Conservation (phyloP, 2,888 invertebrate species). For the Melinopterus prodromus region DNA sequence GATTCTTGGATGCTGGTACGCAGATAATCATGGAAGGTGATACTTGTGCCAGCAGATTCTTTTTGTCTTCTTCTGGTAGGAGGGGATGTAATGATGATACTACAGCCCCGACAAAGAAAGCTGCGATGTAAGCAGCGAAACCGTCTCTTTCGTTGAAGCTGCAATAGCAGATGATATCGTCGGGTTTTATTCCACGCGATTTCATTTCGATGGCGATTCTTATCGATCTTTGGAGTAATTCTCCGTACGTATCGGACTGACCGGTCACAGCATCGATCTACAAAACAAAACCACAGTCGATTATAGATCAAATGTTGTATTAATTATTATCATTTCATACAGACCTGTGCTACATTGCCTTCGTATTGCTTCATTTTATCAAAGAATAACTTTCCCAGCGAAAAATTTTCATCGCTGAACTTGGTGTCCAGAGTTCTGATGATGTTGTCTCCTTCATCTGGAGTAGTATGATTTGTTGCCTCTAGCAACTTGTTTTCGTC, state of each 20-base stretch:
- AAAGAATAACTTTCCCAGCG: constrained; percentile 51
- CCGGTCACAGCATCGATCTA: constrained; percentile 62
- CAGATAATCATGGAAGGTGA: constrained; percentile 40
- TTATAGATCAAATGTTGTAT: not conserved
- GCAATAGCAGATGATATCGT: constrained; percentile 62
- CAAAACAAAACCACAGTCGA: not conserved
- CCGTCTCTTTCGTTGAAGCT: constrained; percentile 60
- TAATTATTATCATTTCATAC: constrained; percentile 23
- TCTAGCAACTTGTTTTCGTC: not conserved
- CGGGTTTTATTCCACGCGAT: constrained; percentile 55
- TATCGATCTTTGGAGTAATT: constrained; percentile 57
- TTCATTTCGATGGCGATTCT: constrained; percentile 59
- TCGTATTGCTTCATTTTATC: constrained; percentile 48
- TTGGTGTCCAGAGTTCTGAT: constrained; percentile 40
- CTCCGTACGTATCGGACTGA: constrained; percentile 57
- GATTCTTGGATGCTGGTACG: constrained; percentile 24
- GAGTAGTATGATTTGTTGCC: constrained; percentile 10
- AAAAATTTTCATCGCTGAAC: constrained; percentile 46
- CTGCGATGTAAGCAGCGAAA: constrained; percentile 61
- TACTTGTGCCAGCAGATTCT: constrained; percentile 44
- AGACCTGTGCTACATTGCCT: constrained; percentile 51
- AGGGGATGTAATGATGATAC: constrained; percentile 49
- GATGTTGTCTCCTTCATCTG: constrained; percentile 38
- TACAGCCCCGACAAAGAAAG: constrained; percentile 58
- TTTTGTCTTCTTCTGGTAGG: constrained; percentile 43